phyloP scores from a whole-genome alignment of 2,888 invertebrate species.

The Orthosia gothica region DNA sequence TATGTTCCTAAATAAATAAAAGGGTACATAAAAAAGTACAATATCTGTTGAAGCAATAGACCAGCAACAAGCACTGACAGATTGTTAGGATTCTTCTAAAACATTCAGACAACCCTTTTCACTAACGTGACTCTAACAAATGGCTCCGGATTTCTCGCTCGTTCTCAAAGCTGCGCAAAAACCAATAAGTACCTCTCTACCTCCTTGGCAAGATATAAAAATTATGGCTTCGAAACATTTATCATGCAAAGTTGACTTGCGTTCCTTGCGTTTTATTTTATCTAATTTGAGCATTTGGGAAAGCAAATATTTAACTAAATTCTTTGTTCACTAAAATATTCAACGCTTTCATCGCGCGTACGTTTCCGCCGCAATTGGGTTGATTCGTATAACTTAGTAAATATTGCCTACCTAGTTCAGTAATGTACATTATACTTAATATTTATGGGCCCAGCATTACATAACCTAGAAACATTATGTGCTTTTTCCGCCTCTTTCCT shows the following conservation, averaged over 20 bases:
- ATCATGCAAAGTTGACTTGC: constrained; percentile 58
- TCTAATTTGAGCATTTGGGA: constrained; percentile 62
- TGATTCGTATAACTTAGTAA: constrained; percentile 67
- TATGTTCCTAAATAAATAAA: constrained; percentile 20
- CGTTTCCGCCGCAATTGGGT: constrained; percentile 63
- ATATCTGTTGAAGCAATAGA: constrained; percentile 38
- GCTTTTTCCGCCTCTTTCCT: constrained; percentile 40
- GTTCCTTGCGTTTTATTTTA: constrained; percentile 60
- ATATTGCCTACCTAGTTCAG: constrained; percentile 59
- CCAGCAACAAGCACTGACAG: constrained; percentile 40
- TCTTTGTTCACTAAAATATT: constrained; percentile 68
- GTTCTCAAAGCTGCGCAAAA: constrained; percentile 45
- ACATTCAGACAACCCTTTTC: constrained; percentile 62
- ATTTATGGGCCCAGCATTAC: constrained; percentile 47
- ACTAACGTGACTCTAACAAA: constrained; percentile 65
- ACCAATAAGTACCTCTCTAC: constrained; percentile 56
- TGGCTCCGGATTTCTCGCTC: constrained; percentile 52
- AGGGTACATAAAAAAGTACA: constrained; percentile 15
- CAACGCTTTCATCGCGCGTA: constrained; percentile 66
- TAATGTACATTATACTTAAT: constrained; percentile 53
- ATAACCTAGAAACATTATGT: constrained; percentile 43
- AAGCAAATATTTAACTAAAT: constrained; percentile 64
- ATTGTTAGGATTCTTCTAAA: constrained; percentile 46
- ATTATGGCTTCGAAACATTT: constrained; percentile 52
- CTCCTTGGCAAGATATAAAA: constrained; percentile 45